Evolutionary conservation across 2,113 vertebrate genomes (phyloP).

Genomic region (Actenoides lindsayi): DNA sequence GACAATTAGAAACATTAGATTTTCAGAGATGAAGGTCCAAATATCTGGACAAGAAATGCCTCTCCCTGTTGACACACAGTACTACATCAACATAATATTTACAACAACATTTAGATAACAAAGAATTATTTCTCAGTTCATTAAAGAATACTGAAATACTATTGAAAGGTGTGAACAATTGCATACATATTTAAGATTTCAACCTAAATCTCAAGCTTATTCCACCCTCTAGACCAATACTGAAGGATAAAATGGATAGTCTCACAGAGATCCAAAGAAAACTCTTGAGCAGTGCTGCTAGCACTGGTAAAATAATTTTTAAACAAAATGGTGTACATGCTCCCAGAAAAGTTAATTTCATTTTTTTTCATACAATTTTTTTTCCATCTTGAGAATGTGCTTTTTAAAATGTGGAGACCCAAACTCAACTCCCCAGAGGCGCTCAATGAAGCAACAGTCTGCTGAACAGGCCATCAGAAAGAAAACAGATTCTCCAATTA

Average conservation of each 20-base stretch:
- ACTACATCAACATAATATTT: not conserved
- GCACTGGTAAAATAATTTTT: not conserved
- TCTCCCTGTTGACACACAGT: not conserved
- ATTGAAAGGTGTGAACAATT: not conserved
- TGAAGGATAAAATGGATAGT: not conserved
- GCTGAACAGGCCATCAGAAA: not conserved
- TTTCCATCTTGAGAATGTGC: not conserved
- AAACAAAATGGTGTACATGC: not conserved
- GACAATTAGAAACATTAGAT: not conserved
- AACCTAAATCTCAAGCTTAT: slow-evolving; percentile 12
- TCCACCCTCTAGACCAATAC: not conserved
- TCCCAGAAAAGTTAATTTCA: slow-evolving; percentile 5
- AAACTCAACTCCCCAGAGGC: not conserved
- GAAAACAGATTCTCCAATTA: not conserved
- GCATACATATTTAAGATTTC: not conserved
- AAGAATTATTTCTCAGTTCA: slow-evolving; percentile 7
- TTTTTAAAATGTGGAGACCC: not conserved
- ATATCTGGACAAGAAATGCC: not conserved
- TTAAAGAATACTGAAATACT: not conserved
- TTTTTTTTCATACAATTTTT: not conserved
- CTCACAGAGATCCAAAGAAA: not conserved
- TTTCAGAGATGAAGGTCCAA: not conserved
- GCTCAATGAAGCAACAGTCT: not conserved
- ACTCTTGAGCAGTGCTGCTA: not conserved
- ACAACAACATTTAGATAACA: slow-evolving; percentile 38